Base-by-base conservation (phyloP, 2,113 vertebrate genomes). In the Ciconia boyciana region DNA sequence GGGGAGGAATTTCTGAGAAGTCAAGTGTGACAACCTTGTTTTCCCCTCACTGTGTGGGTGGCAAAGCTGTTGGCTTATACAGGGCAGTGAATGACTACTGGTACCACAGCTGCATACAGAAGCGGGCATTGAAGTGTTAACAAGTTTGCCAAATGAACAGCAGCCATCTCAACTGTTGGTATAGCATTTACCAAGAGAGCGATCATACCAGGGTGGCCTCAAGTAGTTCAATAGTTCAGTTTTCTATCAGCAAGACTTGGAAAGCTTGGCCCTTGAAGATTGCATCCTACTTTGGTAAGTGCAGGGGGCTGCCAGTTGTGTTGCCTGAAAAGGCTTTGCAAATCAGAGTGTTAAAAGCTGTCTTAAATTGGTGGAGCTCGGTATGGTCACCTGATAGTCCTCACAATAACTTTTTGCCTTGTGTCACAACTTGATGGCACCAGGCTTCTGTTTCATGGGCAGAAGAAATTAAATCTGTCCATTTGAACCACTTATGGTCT, bases 201-300 rank as follows among this genome's bases (percentile, higher is more conserved):
- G 3, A 0, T 25, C 0, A 0, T 70, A 60, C 32, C 0, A 2
- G 29, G 20, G 11, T 49, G 9, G 19, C 36, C n/a, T 91, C n/a
- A 60, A 34, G 21, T 3, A 46, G 29, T 57, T 82, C 26, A 55
- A 0, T 49, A 71, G 32, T 74, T 75, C 13, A 16, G 10, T 34
- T 16, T 28, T 83, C 74, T 52, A 8, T 76, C 39, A 20, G 24
- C 16, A 49, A 22, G 28, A 24, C 19, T 54, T 70, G 32, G 32
- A 34, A 72, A 32, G 16, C 77, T 76, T 68, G n/a, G 15, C 16
- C 26, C 9, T 16, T 76, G 57, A 62, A 51, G 41, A 21, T 25
- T 46, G 12, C 7, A 6, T 61, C 36, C 16, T 74, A 11, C 31
- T 85, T 82, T 18, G 13, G 41, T 62, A 41, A 48, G 17, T 43